Evolutionary conservation across 2,888 invertebrate species (phyloP).

Genomic region (Lasioglossum morio): DNA sequence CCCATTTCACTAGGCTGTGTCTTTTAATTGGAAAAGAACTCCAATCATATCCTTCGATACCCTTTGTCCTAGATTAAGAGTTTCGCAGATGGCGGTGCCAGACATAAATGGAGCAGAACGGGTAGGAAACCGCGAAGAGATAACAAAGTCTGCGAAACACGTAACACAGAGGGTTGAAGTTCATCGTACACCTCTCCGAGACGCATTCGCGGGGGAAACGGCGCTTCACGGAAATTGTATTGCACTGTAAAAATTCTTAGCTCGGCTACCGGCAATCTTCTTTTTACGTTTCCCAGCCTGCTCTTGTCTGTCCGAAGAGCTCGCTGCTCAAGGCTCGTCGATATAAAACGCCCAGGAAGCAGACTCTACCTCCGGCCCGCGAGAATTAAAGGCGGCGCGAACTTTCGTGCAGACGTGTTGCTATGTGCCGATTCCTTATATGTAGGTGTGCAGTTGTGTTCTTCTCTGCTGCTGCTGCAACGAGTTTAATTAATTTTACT

Average conservation of each 20-base stretch:
- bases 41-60: too few relatives aligned
- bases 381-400: constrained; percentile 40
- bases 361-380: neutral
- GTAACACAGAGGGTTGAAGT: neutral
- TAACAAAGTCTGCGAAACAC: constrained; percentile 1
- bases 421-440: constrained; percentile 1
- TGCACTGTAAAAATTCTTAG: constrained; percentile 23
- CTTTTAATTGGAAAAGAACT: too few relatives aligned
- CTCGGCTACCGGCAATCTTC: neutral
- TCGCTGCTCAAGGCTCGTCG: constrained; percentile 43
- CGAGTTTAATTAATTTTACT: constrained; percentile 1
- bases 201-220: constrained; percentile 13
- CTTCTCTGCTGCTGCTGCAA: neutral
- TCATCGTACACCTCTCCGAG: neutral
- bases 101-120: neutral
- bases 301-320: neutral
- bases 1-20: too few relatives aligned
- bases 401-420: constrained; percentile 31
- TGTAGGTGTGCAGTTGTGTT: neutral
- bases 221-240: neutral
- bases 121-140: neutral
- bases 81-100: neutral
- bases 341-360: constrained; percentile 37
- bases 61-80: neutral
- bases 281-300: neutral